Conservation (phyloP, 2,888 invertebrate genomes). For the Amiota minor region DNA sequence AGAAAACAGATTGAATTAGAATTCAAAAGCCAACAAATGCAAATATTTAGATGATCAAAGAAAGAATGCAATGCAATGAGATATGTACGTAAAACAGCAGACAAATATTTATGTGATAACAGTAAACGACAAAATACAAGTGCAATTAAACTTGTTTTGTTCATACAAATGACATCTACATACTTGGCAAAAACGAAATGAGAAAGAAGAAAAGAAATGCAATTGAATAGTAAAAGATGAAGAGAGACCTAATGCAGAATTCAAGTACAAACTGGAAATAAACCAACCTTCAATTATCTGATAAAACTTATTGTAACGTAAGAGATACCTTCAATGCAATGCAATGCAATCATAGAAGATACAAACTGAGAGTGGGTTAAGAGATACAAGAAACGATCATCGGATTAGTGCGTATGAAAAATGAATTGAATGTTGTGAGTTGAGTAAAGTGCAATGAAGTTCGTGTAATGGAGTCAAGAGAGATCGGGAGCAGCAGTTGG, state of each 20-base stretch:
- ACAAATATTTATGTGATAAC: slow-evolving; percentile 11
- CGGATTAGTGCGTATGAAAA: not conserved
- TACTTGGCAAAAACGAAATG: slow-evolving; percentile 5
- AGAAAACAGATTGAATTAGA: too few relatives aligned
- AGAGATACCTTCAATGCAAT: too few relatives aligned
- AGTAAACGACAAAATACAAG: slow-evolving; percentile 46
- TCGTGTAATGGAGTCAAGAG: not conserved
- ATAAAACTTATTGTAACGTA: slow-evolving; percentile 37
- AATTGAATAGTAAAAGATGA: slow-evolving; percentile 36
- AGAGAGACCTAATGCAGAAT: slow-evolving; percentile 31
- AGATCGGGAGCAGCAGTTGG: not conserved
- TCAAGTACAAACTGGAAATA: slow-evolving; percentile 66
- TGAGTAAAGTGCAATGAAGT: not conserved
- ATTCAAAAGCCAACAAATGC: too few relatives aligned
- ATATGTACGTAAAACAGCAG: slow-evolving; percentile 41
- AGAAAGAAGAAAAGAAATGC: slow-evolving; percentile 32
- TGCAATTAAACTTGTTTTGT: slow-evolving; percentile 59
- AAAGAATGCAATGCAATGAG: too few relatives aligned
- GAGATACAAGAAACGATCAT: not conserved
- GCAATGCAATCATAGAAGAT: not conserved
- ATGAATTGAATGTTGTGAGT: not conserved
- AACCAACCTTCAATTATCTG: slow-evolving; percentile 49
- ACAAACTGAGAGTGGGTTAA: not conserved
- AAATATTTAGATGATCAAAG: too few relatives aligned
- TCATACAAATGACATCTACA: too few relatives aligned